Conservation (phyloP, 1,140 invertebrate genomes). For the Lordiphosa clarofinis region DNA sequence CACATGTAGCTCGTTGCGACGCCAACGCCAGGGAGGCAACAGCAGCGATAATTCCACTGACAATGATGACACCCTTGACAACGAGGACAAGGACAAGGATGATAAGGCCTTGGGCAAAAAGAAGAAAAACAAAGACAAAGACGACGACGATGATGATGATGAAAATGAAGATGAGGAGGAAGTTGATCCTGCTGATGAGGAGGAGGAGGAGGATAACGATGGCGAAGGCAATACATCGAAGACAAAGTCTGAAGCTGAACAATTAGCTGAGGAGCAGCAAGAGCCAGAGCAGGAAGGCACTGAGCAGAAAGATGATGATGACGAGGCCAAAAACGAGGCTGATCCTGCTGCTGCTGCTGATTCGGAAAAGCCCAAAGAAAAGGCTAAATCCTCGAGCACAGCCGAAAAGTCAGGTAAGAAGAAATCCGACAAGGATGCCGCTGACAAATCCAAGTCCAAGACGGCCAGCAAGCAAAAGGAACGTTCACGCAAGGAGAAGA, state of each 20-base stretch:
- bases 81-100: constrained; percentile 67
- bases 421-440: constrained; percentile 52
- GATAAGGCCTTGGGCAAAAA: constrained; percentile 48
- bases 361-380: constrained; percentile 53
- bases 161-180: constrained; percentile 31
- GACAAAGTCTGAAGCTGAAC: constrained; percentile 7
- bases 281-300: too few species aligned
- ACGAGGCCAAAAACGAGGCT: constrained; percentile 52
- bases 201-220: constrained; percentile 37
- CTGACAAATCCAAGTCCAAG: constrained; percentile 59
- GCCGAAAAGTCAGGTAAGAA: constrained; percentile 69
- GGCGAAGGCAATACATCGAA: too few species aligned
- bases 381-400: constrained; percentile 36
- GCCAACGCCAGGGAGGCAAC: constrained; percentile 67
- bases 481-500: constrained; percentile 61
- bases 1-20: constrained; percentile 70
- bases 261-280: too few species aligned
- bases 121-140: constrained; percentile 60
- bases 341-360: constrained; percentile 23
- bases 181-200: constrained; percentile 39
- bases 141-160: constrained; percentile 41
- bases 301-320: constrained; percentile 72
- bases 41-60: constrained; percentile 69
- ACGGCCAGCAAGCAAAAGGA: constrained; percentile 45
- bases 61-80: constrained; percentile 45